phyloP scores from a whole-genome alignment of 2,888 invertebrate species.

The Odontocolon sp. region DNA sequence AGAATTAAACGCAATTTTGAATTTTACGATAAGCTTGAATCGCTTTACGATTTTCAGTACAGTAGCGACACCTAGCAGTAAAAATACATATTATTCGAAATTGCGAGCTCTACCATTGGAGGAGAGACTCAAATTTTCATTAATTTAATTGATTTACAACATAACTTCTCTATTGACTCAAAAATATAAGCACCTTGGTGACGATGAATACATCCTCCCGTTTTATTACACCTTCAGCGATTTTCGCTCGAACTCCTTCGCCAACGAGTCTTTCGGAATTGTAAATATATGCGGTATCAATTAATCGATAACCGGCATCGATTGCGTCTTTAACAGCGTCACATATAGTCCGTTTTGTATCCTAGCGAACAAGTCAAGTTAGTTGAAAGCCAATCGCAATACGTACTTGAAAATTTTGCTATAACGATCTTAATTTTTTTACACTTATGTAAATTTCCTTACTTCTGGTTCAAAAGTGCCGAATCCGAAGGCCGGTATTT shows the following conservation, averaged over 20 bases:
- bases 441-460: conserved; percentile 78
- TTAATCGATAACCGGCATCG: conserved; percentile 82
- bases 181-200: conserved; percentile 80
- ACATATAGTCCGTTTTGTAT: background rate
- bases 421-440: too few species aligned
- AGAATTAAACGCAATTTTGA: conserved; percentile 2
- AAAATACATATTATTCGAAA: too few species aligned
- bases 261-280: conserved; percentile 82
- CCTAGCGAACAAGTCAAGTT: background rate
- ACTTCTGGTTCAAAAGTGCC: conserved; percentile 89
- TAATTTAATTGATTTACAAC: too few species aligned
- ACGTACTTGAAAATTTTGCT: too few species aligned
- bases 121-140: too few species aligned
- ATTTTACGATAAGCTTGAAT: background rate
- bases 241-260: conserved; percentile 80
- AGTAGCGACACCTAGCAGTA: too few species aligned
- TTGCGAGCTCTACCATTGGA: too few species aligned
- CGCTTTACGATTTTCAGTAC: too few species aligned
- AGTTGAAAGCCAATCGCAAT: too few species aligned
- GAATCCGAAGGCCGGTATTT: conserved; percentile 88
- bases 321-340: conserved; percentile 80
- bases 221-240: conserved; percentile 79
- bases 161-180: too few species aligned
- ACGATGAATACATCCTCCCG: conserved; percentile 83
- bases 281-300: conserved; percentile 83